Evolutionary conservation across 2,797 vertebrate species (phyloP).

Genomic region (Telmatherina bonti): DNA sequence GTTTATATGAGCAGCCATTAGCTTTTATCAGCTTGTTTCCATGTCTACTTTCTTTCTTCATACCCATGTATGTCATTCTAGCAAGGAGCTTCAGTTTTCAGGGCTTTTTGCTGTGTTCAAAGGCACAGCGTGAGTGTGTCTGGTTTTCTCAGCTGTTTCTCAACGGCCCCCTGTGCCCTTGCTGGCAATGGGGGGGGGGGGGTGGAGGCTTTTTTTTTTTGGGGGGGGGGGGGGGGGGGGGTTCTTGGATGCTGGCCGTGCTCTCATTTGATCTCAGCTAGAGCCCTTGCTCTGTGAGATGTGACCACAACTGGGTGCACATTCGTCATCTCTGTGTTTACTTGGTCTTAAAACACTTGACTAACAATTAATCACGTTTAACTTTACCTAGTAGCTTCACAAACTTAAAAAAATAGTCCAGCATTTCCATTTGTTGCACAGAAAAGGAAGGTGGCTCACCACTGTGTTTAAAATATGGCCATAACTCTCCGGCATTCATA

Average conservation of each 20-base stretch:
- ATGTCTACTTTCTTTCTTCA: conserved; percentile 49
- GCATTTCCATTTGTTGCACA: neutral
- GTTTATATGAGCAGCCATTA: conserved; percentile 54
- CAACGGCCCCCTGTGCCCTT: conserved; percentile 75
- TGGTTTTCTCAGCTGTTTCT: conserved; percentile 91
- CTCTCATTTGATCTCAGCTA: conserved; percentile 79
- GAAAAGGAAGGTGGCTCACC: neutral
- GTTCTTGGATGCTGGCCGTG: conserved; percentile 63
- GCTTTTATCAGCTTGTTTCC: conserved; percentile 2
- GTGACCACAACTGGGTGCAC: conserved; percentile 80
- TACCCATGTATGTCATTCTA: conserved; percentile 61
- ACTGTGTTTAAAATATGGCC: neutral
- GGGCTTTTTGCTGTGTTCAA: conserved; percentile 71
- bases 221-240: conserved; percentile 42
- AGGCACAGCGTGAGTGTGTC: conserved; percentile 72
- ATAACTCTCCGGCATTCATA: neutral
- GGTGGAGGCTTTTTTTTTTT: conserved; percentile 42
- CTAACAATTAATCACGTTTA: conserved; percentile 4
- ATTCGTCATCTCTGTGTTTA: conserved; percentile 47
- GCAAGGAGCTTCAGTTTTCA: conserved; percentile 54
- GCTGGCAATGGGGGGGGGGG: conserved; percentile 73
- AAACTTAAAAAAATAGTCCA: neutral
- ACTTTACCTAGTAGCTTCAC: neutral
- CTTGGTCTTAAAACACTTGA: conserved; percentile 10
- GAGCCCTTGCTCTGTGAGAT: conserved; percentile 82